A percentile compares a stretch with the other conserved stretches of the same genome.
These are phyloP conservation scores for Labeo rohita DNA, from an alignment of 2,113 vertebrate species.

Conservation along the genomic window DNA sequence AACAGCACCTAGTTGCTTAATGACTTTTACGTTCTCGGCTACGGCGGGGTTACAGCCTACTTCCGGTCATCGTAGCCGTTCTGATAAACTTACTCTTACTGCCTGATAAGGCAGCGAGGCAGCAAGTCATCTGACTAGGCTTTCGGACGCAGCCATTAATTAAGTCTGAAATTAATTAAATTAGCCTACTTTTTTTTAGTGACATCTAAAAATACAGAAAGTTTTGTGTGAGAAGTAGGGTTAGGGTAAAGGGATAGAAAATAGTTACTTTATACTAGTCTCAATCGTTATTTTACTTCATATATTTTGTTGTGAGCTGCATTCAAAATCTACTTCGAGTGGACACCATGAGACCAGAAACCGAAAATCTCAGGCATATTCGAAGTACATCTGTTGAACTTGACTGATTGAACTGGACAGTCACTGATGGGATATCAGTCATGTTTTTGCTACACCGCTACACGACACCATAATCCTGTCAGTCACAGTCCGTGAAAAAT, in stretches of 20 bases:
- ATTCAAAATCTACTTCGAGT: neutral
- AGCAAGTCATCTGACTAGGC: too few species aligned
- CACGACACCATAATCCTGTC: slow-evolving; percentile 1
- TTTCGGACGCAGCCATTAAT: too few species aligned
- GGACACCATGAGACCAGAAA: neutral
- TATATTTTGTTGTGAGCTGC: neutral
- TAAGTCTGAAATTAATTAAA: too few species aligned
- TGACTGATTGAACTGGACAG: slow-evolving; percentile 18
- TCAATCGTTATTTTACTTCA: too few species aligned
- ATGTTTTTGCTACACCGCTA: neutral
- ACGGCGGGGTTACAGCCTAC: too few species aligned
- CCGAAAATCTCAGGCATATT: neutral
- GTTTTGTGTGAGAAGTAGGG: neutral
- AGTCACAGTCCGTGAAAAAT: neutral
- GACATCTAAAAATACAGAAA: too few species aligned
- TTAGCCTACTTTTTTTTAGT: neutral
- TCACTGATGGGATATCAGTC: slow-evolving; percentile 6
- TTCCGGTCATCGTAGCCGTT: too few species aligned
- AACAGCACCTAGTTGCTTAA: too few species aligned
- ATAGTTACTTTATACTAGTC: too few species aligned
- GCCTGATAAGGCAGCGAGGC: too few species aligned
- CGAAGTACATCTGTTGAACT: slow-evolving; percentile 4
- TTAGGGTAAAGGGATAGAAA: neutral
- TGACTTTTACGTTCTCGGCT: too few species aligned
- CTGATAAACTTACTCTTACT: too few species aligned